phyloP scores from a whole-genome alignment of 2,888 invertebrate species.

The Cantharis lateralis region DNA sequence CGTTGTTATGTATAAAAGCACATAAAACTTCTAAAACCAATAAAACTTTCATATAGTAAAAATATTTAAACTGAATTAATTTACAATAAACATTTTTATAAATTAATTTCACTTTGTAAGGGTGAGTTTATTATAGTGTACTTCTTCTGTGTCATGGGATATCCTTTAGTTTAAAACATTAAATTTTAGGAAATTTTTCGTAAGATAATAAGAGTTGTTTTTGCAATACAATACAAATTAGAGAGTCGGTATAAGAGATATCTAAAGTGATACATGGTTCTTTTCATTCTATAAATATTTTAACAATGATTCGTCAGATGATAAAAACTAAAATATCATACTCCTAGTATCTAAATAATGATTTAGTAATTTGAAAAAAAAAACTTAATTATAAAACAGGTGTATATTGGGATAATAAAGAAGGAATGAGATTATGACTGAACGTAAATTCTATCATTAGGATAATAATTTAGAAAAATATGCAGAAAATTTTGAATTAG shows the following conservation, averaged over 20 bases:
- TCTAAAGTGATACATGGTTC: too few species aligned
- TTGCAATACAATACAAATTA: not conserved
- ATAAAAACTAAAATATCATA: not conserved
- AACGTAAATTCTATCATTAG: not conserved
- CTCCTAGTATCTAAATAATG: too few species aligned
- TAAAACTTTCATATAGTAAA: not conserved
- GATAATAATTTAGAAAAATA: not conserved
- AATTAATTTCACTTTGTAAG: not conserved
- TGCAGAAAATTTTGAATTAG: not conserved
- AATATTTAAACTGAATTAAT: not conserved
- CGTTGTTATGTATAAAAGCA: constrained; percentile 5
- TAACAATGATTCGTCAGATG: not conserved
- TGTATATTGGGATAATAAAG: not conserved
- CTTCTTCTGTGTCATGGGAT: not conserved
- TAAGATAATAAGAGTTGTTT: not conserved
- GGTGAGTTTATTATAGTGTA: not conserved
- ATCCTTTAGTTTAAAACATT: not conserved
- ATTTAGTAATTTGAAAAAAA: not conserved
- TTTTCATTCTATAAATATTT: not conserved
- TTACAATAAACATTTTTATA: not conserved
- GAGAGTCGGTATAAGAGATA: too few species aligned
- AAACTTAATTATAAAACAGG: not conserved
- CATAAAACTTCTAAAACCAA: not conserved
- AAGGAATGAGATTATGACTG: not conserved
- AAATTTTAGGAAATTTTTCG: not conserved